These are phyloP conservation scores for Stenoptilia bipunctidactyla DNA, from an alignment of 2,888 invertebrate genomes.

Conservation along the genomic window DNA sequence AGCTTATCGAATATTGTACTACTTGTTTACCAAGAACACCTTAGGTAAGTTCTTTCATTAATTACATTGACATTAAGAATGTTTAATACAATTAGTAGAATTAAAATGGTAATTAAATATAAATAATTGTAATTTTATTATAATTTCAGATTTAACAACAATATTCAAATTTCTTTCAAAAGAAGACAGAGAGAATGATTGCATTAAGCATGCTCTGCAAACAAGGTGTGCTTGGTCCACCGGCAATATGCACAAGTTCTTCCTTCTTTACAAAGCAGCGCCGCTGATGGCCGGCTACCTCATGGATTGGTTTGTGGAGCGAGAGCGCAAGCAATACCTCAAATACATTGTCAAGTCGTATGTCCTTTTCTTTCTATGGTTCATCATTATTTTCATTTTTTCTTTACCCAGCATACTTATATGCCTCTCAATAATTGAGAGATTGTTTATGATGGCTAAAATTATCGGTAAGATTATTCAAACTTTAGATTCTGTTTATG, in stretches of 20 bases:
- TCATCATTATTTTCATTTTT: background rate
- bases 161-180: conserved; percentile 84
- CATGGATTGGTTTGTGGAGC: conserved; percentile 97
- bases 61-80: background rate
- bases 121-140: conserved; percentile 16
- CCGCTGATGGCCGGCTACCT: conserved; percentile 97
- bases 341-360: conserved; percentile 97
- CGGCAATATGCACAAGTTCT: conserved; percentile 93
- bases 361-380: conserved; percentile 61
- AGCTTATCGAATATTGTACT: conserved; percentile 96
- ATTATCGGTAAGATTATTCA: background rate
- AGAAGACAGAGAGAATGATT: conserved; percentile 84
- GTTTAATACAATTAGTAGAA: background rate
- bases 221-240: conserved; percentile 94
- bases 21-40: conserved; percentile 97
- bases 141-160: conserved; percentile 88
- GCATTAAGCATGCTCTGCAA: conserved; percentile 87
- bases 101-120: too few relatives aligned
- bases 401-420: too few relatives aligned
- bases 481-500: background rate
- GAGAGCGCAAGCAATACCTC: conserved; percentile 93
- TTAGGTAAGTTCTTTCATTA: conserved; percentile 75
- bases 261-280: conserved; percentile 88
- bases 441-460: too few relatives aligned
- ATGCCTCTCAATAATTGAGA: too few relatives aligned